Base-by-base conservation (phyloP, 2,797 vertebrate species). In the Borostomias antarcticus region DNA sequence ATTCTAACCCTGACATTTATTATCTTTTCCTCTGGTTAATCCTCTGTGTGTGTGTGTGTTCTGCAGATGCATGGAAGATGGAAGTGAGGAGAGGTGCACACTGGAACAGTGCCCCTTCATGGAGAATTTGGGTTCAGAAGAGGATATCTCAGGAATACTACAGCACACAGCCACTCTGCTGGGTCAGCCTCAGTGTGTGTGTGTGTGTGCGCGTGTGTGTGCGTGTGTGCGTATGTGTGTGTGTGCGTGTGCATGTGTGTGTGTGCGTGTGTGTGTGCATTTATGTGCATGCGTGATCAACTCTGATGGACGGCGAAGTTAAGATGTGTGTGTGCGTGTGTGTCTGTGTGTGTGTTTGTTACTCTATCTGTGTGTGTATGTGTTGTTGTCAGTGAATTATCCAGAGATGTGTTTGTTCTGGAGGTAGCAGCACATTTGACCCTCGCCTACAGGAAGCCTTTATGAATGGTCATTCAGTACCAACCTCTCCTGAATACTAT, bases 71-170 rank as follows among this genome's bases (percentile, higher is more conserved):
- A 94, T 91, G 69, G 94, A 96, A 80, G 90, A 92, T 53, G 93
- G 93, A 75, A 90, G 88, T 79, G 94, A 95, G 76, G 93, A 95
- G 70, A 92, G 89, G 73, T 90, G 88, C 78, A 78, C 88, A 76
- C 92, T 96, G 32, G 94, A 95, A 71, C 95, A 93, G 89, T 97
- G 94, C 80, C 91, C 90, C 43, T 94, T 94, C 81, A 87, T 94
- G 61, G 96, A 95, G 82, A 93, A 92, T 79, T 92, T 94, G 77
- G 94, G 91, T 77, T 94, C 91, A 62, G 95, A 96, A 77, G 89
- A 93, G 79, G 96, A 97, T 72, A 91, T 98, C 85, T 95, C 96
- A 89, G 95, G 94, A 93, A 96, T 96, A 85, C 94, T 98, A 48
- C 96, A 96, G 82, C 95, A 96, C 81, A 94, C 94, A 2, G 96